Conservation (phyloP, 2,888 invertebrate genomes). For the Gibbula magus region DNA sequence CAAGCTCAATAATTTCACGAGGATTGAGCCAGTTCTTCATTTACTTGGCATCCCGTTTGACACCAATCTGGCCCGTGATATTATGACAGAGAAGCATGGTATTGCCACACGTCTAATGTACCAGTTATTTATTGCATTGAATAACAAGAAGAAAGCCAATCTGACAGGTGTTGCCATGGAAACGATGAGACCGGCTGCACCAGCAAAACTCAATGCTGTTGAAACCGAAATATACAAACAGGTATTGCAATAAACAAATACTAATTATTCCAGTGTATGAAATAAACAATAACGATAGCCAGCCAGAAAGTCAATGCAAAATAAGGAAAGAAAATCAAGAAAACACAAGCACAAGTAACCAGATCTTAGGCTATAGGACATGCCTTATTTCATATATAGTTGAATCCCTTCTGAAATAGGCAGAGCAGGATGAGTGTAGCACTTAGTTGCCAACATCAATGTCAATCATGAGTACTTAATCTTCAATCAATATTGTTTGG, state of each 20-base stretch:
- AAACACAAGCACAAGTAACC: too few relatives aligned
- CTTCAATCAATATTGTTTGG: too few relatives aligned
- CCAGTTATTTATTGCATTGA: conserved; percentile 73
- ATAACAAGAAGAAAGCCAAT: conserved; percentile 73
- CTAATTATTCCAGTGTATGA: too few relatives aligned
- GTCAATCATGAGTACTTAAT: too few relatives aligned
- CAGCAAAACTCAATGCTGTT: conserved; percentile 71
- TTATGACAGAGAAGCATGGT: conserved; percentile 74
- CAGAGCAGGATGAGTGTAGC: too few relatives aligned
- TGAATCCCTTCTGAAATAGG: too few relatives aligned
- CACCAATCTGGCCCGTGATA: conserved; percentile 73
- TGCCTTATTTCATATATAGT: too few relatives aligned
- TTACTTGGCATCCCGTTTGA: conserved; percentile 74
- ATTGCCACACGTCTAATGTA: conserved; percentile 74
- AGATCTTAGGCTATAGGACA: too few relatives aligned
- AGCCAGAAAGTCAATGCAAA: too few relatives aligned
- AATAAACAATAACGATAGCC: too few relatives aligned
- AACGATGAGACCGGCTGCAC: conserved; percentile 74
- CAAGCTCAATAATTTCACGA: conserved; percentile 75
- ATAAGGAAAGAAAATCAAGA: too few relatives aligned
- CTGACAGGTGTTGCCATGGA: conserved; percentile 75
- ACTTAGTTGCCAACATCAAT: too few relatives aligned
- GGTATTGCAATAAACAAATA: conserved; percentile 48
- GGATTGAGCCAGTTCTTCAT: conserved; percentile 73
- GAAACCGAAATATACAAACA: conserved; percentile 73